Base-by-base conservation (phyloP, 2,888 invertebrate species). In the Calliopum simillimum region DNA sequence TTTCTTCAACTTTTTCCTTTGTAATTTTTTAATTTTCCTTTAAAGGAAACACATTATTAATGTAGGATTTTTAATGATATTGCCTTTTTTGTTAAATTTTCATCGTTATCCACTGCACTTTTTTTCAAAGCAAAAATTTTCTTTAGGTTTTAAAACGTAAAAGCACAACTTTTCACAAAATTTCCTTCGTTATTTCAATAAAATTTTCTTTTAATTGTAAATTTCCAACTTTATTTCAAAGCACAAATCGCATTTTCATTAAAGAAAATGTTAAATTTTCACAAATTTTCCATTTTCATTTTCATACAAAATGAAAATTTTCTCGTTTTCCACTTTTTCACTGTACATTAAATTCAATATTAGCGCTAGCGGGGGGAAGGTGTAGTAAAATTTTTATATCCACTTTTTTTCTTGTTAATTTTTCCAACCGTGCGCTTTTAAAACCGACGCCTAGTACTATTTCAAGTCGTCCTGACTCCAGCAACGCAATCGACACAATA, bases 401-500 rank as follows among this genome's bases (percentile, higher is more conserved):
- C 66, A 70, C 70, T 72, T 71, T 71, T 72, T 53, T 58, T 51
- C 47, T 47, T 49, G 56, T 72, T 33, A 33, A 33, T 33, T 33
- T 53, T 63, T 64, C 53, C 61, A 71, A 68, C 53, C 62, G 56
- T 70, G 71, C 75, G 72, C 72, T 67, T n/a, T n/a, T 53, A 68
- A 74, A 61, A 71, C 71, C 68, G 71, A 74, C 64, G 58, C 61
- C 53, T 59, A 66, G 70, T 76, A 73, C 75, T 68, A 47, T 68
- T 46, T 65, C 16, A 71, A 75, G 80, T 81, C 83, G 84, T 84
- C 84, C 85, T 85, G 81, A 79, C 84, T 80, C 84, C 77, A 85
- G 81, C 83, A 85, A 81, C 84, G 84, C 84, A 83, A 82, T 80
- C 83, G 84, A 85, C 81, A 84, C 85, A 85, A 84, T 84, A 81